phyloP scores from a whole-genome alignment of 2,113 vertebrate species.

The Numenius arquata region DNA sequence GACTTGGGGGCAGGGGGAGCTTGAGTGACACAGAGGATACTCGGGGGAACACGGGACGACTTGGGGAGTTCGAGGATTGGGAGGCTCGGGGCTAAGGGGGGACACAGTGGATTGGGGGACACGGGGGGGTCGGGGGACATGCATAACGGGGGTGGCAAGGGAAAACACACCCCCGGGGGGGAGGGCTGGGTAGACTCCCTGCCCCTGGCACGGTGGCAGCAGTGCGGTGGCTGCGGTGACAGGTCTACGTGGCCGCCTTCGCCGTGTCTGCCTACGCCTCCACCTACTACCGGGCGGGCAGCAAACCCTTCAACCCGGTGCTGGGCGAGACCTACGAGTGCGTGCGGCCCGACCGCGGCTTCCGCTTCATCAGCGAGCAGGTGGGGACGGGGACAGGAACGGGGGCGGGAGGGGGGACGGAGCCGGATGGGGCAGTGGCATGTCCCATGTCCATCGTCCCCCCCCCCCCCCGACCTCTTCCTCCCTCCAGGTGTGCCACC shows the following conservation, averaged over 20 bases:
- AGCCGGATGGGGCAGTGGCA: too few species aligned
- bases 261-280: constrained; percentile 92
- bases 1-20: too few species aligned
- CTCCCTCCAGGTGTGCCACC: neutral
- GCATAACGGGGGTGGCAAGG: too few species aligned
- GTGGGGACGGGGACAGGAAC: constrained; percentile 37
- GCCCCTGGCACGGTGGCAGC: neutral
- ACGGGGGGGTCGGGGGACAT: too few species aligned
- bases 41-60: too few species aligned
- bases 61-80: neutral
- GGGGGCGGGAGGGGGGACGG: neutral
- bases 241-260: constrained; percentile 88
- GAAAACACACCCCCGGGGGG: too few species aligned
- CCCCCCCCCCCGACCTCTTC: neutral
- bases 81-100: too few species aligned
- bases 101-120: neutral
- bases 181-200: too few species aligned
- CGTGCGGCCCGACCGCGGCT: constrained; percentile 83
- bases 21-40: too few species aligned
- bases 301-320: constrained; percentile 94
- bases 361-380: constrained; percentile 90
- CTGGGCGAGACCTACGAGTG: constrained; percentile 93
- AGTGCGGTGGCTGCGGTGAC: neutral
- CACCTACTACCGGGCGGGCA: constrained; percentile 85
- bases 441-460: neutral